Conservation (phyloP, 2,888 invertebrate species). For the Drosophila cracens region DNA sequence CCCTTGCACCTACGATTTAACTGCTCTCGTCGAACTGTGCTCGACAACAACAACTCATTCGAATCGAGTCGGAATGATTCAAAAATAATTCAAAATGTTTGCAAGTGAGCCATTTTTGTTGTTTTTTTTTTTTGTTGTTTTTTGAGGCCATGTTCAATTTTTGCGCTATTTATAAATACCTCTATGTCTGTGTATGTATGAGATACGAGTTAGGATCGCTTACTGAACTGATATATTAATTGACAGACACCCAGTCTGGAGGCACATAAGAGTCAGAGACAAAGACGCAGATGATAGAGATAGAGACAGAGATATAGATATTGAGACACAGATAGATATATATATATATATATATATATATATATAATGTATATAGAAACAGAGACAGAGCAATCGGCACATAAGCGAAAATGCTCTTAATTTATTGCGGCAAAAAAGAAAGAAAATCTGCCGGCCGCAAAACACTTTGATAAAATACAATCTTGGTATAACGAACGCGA, state of each 20-base stretch:
- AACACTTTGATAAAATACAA: slow-evolving; percentile 6
- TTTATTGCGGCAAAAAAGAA: slow-evolving; percentile 30
- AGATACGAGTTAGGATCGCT: slow-evolving; percentile 7
- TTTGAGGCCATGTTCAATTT: neutral
- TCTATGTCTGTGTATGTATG: neutral
- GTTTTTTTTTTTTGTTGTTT: neutral
- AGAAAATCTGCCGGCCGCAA: neutral
- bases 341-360: neutral
- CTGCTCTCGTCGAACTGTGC: neutral
- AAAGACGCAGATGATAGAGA: neutral
- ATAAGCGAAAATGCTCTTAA: slow-evolving; percentile 36
- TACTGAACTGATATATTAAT: slow-evolving; percentile 18
- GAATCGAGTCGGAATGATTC: neutral
- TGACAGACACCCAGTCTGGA: slow-evolving; percentile 13
- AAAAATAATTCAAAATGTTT: slow-evolving; percentile 1
- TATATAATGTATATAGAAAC: neutral
- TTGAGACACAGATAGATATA: neutral
- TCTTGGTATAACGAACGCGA: neutral
- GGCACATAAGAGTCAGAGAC: neutral
- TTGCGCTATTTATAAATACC: neutral
- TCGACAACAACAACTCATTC: neutral
- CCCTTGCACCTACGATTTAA: neutral
- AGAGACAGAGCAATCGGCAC: slow-evolving; percentile 9
- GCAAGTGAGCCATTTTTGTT: neutral
- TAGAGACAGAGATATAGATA: neutral